Evolutionary conservation across 2,797 vertebrate species (phyloP), one percentile per base, ranked within the genome.

Genomic region (Babyrousa celebensis): DNA sequence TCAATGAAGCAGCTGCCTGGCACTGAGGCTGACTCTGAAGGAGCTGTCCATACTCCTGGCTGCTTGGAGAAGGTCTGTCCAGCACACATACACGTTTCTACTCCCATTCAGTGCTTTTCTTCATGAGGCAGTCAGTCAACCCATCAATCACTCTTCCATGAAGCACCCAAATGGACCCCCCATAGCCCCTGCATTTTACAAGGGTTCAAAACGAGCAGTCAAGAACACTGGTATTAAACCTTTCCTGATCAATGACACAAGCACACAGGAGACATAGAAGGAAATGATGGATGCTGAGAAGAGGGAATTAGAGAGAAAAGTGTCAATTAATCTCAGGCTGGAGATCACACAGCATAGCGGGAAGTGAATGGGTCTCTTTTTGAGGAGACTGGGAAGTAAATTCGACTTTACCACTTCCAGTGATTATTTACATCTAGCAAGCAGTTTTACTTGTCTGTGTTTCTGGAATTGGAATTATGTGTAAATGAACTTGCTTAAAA

Each of bases 261-360:
- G 54, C 52, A 23, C 74, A 60, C 78, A 32, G 48, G 72, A 58
- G 79, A 84, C n/a, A 67, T 1, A 14, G 60, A 89, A 63, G 60
- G 48, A 80, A 60, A 79, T 84, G 93, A 84, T 16, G 18, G 65
- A 75, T 89, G 11, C 10, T 1, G 2, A 93, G 40, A 95, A 93
- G 70, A 86, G 71, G 75, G 25, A 94, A 89, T 96, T 77, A 94
- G 75, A 90, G 54, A 94, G 83, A 48, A 71, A 80, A 94, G 54
- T 89, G 60, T 43, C 60, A 56, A 8, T 94, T 95, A 86, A 84
- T 95, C 83, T 93, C 65, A 68, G 15, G 6, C 14, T n/a, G 21
- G 12, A 80, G 60, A 52, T 70, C 18, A 15, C 17, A 3, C 20
- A 79, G 54, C 36, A 1, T 84, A 75, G 70, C 0, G 0, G 40